phyloP scores from a whole-genome alignment of 2,113 vertebrate species.

The Eudorcas thomsonii region DNA sequence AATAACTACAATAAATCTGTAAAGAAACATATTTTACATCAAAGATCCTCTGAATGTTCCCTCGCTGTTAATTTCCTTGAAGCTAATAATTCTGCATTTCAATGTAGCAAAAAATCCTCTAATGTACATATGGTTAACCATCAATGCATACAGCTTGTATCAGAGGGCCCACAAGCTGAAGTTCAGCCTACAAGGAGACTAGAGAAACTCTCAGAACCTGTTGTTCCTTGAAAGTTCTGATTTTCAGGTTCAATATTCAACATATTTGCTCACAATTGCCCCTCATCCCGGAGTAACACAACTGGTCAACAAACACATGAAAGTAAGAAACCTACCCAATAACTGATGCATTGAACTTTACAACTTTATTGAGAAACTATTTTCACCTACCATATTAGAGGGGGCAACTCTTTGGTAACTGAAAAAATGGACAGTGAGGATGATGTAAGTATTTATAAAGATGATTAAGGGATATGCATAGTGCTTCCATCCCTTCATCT shows the following conservation, averaged over 20 bases:
- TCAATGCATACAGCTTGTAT: neutral
- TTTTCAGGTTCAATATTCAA: neutral
- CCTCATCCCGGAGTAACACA: neutral
- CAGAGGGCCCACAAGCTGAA: neutral
- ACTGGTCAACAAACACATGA: neutral
- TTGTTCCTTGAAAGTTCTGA: neutral
- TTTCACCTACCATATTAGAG: neutral
- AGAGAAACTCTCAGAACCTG: neutral
- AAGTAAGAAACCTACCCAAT: neutral
- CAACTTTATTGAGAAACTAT: neutral
- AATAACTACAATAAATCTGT: slow-evolving; percentile 73
- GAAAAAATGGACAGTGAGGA: neutral
- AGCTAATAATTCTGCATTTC: slow-evolving; percentile 68
- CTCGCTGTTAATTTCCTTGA: slow-evolving; percentile 66
- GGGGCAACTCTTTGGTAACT: neutral
- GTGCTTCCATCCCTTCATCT: neutral
- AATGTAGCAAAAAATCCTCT: neutral
- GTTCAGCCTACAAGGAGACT: neutral
- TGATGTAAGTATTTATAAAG: neutral
- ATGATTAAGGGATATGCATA: neutral
- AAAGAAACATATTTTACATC: slow-evolving; percentile 66
- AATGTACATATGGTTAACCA: neutral
- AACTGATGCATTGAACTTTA: neutral
- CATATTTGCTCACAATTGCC: neutral
- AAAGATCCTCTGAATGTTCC: slow-evolving; percentile 74